Evolutionary conservation across 2,113 vertebrate species (phyloP).

Genomic region (Echinops telfairi): DNA sequence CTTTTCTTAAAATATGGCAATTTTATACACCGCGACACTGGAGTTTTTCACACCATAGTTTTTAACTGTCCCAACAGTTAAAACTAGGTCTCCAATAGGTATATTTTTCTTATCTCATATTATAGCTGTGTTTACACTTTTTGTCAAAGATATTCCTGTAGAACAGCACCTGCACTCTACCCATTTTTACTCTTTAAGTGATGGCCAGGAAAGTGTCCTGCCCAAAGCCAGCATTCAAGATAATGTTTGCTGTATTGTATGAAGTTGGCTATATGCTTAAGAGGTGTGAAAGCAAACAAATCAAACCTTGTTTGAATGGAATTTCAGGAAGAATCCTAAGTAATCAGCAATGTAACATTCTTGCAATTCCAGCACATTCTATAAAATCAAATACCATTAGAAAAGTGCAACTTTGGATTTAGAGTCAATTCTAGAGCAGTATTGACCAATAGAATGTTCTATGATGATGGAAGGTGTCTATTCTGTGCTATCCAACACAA

Average conservation of each 20-base stretch:
- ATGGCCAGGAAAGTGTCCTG: neutral
- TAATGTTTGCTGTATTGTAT: neutral
- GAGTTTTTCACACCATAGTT: neutral
- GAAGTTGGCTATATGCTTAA: neutral
- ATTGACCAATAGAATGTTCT: neutral
- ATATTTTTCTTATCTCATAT: slow-evolving; percentile 28
- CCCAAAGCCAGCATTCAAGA: slow-evolving; percentile 19
- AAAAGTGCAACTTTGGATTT: slow-evolving; percentile 24
- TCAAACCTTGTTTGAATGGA: neutral
- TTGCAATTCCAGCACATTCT: neutral
- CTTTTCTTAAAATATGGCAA: neutral
- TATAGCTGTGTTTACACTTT: neutral
- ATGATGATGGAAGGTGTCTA: neutral
- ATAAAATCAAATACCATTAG: neutral
- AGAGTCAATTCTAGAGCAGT: slow-evolving; percentile 15
- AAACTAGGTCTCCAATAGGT: too few species aligned
- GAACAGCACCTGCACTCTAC: neutral
- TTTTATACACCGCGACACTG: neutral
- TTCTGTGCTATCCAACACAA: too few species aligned
- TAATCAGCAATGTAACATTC: slow-evolving; percentile 4
- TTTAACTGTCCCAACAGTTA: neutral
- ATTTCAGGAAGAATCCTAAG: slow-evolving; percentile 31
- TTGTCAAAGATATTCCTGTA: neutral
- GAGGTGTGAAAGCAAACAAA: neutral
- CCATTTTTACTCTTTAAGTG: neutral